A percentile compares a stretch with the other conserved stretches of the same genome.
Conservation (phyloP, 2,888 invertebrate genomes). For the Dasysyrphus tricinctus region DNA sequence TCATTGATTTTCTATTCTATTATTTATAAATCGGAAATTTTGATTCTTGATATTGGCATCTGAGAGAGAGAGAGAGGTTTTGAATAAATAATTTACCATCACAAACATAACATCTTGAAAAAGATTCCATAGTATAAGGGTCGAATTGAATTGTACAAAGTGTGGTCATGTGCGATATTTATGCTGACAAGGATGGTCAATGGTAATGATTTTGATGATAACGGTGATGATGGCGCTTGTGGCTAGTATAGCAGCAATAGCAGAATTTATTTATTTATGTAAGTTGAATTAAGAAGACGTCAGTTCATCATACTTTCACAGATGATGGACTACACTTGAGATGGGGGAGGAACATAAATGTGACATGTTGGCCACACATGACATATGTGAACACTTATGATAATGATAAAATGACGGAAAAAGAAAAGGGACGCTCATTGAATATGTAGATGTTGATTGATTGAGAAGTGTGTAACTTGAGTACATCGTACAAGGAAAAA, state of each 20-base stretch:
- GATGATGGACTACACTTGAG: slow-evolving; percentile 3
- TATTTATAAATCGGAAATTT: slow-evolving; percentile 9
- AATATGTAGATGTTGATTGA: slow-evolving; percentile 63
- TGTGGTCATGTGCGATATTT: slow-evolving; percentile 53
- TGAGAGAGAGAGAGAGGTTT: slow-evolving; percentile 22
- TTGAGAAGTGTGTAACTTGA: slow-evolving; percentile 27
- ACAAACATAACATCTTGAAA: not conserved
- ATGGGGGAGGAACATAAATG: not conserved
- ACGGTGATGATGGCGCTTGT: slow-evolving; percentile 15
- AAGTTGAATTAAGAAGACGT: slow-evolving; percentile 43
- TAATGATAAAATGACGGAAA: slow-evolving; percentile 43
- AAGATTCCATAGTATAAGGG: slow-evolving; percentile 30
- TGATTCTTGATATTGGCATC: not conserved
- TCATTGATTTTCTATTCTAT: slow-evolving; percentile 3
- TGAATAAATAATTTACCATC: slow-evolving; percentile 47
- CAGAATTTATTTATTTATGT: not conserved
- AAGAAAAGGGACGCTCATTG: slow-evolving; percentile 20
- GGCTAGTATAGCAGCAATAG: not conserved
- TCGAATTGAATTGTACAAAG: slow-evolving; percentile 32
- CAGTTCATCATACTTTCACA: slow-evolving; percentile 42
- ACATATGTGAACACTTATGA: slow-evolving; percentile 13
- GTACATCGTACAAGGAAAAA: not conserved
- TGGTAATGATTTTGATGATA: slow-evolving; percentile 28
- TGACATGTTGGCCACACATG: slow-evolving; percentile 24
- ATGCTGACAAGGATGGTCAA: slow-evolving; percentile 40